phyloP scores from a whole-genome alignment of 2,113 vertebrate species.

The Otocyon megalotis region DNA sequence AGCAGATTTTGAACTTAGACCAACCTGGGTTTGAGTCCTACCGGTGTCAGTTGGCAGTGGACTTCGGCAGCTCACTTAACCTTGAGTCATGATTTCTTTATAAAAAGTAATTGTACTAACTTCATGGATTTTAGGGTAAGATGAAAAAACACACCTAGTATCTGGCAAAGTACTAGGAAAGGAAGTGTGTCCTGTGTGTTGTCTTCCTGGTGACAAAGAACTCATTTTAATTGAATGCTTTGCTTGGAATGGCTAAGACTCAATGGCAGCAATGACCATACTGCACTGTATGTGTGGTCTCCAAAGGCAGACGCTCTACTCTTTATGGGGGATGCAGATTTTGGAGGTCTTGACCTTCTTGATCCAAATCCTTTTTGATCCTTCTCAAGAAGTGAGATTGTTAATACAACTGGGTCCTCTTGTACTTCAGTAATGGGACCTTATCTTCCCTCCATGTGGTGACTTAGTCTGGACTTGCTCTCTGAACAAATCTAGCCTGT shows the following conservation, averaged over 20 bases:
- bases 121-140: background rate
- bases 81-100: background rate
- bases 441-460: background rate
- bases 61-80: background rate
- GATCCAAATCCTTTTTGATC: background rate
- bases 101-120: background rate
- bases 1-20: background rate
- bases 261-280: no score
- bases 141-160: background rate
- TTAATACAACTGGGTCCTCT: background rate
- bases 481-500: background rate
- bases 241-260: background rate
- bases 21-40: background rate
- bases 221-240: background rate
- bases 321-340: background rate
- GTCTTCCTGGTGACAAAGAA: background rate
- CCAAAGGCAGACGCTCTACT: background rate
- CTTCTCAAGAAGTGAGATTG: background rate
- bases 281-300: fast-evolving
- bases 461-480: background rate
- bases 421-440: background rate
- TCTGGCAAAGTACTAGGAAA: background rate
- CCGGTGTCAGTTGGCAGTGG: background rate
- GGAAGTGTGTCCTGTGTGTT: background rate
- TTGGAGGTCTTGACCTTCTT: background rate